Percentiles rank a stretch among this genome's conserved stretches.
Conservation (phyloP, 2,888 invertebrate species). For the Mechanitis messenoides region DNA sequence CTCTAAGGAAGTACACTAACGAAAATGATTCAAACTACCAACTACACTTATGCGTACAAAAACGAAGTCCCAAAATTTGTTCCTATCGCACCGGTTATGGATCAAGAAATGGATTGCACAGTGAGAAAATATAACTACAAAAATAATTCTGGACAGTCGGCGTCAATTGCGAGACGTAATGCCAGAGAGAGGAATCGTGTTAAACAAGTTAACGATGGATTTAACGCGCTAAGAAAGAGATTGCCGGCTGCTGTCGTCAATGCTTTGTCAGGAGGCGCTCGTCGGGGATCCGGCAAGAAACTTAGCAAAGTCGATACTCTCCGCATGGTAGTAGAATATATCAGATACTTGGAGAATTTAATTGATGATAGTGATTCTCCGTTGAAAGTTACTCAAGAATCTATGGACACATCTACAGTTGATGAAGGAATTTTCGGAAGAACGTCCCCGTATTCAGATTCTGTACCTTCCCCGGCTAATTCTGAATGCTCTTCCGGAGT, state of each 20-base stretch:
- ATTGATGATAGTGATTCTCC: slow-evolving; percentile 82
- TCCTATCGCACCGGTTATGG: slow-evolving; percentile 74
- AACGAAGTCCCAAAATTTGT: slow-evolving; percentile 55
- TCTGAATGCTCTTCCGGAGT: slow-evolving; percentile 80
- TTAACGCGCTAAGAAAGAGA: slow-evolving; percentile 89
- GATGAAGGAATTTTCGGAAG: slow-evolving; percentile 60
- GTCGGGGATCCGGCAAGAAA: slow-evolving; percentile 88
- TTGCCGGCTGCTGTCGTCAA: slow-evolving; percentile 88
- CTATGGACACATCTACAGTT: slow-evolving; percentile 35
- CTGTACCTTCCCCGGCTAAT: slow-evolving; percentile 81
- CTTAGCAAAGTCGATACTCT: slow-evolving; percentile 94
- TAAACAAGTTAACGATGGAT: slow-evolving; percentile 95
- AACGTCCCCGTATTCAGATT: slow-evolving; percentile 64
- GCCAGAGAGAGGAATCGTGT: slow-evolving; percentile 97
- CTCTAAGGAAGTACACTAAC: slow-evolving; percentile 1
- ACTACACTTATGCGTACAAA: slow-evolving; percentile 27
- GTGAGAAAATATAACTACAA: slow-evolving; percentile 81
- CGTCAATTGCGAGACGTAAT: slow-evolving; percentile 92
- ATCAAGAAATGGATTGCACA: slow-evolving; percentile 54
- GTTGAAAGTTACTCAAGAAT: slow-evolving; percentile 44
- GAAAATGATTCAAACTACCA: slow-evolving; percentile 32
- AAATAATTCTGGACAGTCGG: slow-evolving; percentile 80
- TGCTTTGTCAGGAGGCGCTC: slow-evolving; percentile 78
- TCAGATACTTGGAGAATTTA: slow-evolving; percentile 85
- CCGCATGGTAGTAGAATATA: slow-evolving; percentile 92